Percentiles rank a stretch among this genome's conserved stretches.
Evolutionary conservation across 2,113 vertebrate genomes (phyloP).

Genomic region (Thinocorus orbignyianus): DNA sequence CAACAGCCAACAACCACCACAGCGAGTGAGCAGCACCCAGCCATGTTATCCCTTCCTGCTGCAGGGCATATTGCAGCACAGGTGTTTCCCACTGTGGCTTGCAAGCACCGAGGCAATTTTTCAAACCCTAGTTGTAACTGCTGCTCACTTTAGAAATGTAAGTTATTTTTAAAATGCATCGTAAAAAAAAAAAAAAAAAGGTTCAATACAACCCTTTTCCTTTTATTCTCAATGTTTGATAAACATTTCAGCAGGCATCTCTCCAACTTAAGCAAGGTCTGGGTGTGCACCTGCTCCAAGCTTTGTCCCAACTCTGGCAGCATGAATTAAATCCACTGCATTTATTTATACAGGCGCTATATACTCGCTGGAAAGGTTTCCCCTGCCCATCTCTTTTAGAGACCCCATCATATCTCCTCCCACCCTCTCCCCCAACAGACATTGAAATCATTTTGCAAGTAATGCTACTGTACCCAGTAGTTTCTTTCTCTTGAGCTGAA

Average conservation of each 20-base stretch:
- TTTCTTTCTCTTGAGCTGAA: not conserved
- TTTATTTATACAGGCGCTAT: not conserved
- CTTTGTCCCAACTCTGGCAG: not conserved
- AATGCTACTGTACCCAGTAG: not conserved
- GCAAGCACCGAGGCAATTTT: not conserved
- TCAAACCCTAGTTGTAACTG: not conserved
- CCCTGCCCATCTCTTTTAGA: not conserved
- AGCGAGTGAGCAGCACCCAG: not conserved
- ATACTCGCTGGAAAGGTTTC: not conserved
- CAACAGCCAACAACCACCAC: not conserved
- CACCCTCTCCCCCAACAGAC: not conserved
- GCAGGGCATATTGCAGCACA: not conserved
- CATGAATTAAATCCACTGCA: not conserved
- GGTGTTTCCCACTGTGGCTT: slow-evolving; percentile 5
- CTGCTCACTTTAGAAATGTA: not conserved
- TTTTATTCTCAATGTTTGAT: not conserved
- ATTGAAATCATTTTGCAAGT: not conserved
- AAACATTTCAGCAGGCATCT: slow-evolving; percentile 21
- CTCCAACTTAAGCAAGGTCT: not conserved
- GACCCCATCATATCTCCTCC: not conserved
- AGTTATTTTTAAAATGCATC: slow-evolving; percentile 22
- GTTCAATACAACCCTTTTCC: not conserved
- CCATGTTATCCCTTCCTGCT: not conserved
- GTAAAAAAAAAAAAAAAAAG: not conserved
- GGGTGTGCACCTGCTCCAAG: not conserved